phyloP scores from a whole-genome alignment of 2,113 vertebrate genomes.

The Centropus bengalensis region DNA sequence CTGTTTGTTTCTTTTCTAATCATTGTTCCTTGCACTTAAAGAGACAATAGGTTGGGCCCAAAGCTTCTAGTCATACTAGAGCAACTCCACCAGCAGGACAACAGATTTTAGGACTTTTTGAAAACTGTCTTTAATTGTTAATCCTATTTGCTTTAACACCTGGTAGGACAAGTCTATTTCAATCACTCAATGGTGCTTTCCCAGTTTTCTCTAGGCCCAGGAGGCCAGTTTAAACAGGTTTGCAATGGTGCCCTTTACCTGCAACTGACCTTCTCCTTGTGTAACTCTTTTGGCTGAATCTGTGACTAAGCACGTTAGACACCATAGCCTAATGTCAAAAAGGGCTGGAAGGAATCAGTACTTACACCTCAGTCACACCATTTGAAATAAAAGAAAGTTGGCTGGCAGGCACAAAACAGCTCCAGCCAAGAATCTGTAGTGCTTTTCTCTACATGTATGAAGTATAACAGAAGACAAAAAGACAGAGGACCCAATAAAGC shows the following conservation, averaged over 20 bases:
- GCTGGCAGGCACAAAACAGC: background rate
- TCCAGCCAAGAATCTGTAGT: background rate
- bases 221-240: background rate
- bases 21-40: background rate
- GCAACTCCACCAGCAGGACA: background rate
- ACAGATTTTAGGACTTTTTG: background rate
- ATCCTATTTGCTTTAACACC: background rate
- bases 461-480: background rate
- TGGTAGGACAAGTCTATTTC: background rate
- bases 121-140: background rate
- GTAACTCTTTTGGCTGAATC: background rate
- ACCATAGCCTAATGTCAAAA: background rate
- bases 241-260: background rate
- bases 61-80: background rate
- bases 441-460: background rate
- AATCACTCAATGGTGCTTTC: background rate
- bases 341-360: background rate
- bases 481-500: background rate
- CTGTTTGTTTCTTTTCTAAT: background rate
- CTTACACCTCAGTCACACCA: background rate
- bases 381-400: background rate
- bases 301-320: background rate
- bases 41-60: background rate
- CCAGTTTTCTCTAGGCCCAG: background rate
- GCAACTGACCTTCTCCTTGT: conserved; percentile 9